A percentile compares a stretch with the other conserved stretches of the same genome.
Conservation (phyloP, 1,140 invertebrate species). For the Idris sp. region DNA sequence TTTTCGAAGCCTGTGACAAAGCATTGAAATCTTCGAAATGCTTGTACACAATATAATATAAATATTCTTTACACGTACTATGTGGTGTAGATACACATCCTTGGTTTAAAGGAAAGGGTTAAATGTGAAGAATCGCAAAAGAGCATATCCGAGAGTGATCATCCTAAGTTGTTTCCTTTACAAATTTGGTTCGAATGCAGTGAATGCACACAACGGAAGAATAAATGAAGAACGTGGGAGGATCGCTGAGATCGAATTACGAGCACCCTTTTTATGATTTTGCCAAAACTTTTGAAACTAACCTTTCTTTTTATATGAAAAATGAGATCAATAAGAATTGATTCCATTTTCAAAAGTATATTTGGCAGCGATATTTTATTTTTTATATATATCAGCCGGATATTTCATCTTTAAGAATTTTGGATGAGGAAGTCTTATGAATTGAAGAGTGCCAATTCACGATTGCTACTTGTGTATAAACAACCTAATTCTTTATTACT, state of each 20-base stretch:
- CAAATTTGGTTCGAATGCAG: conserved; percentile 24
- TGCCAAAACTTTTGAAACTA: too few relatives aligned
- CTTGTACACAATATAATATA: conserved; percentile 35
- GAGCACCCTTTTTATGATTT: conserved; percentile 53
- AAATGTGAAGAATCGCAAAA: conserved; percentile 52
- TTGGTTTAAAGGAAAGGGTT: conserved; percentile 43
- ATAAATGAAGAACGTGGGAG: conserved; percentile 47
- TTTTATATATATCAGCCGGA: conserved; percentile 30
- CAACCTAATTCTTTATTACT: too few relatives aligned
- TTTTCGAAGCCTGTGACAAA: conserved; percentile 37
- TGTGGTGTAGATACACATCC: conserved; percentile 26
- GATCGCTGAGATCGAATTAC: conserved; percentile 54
- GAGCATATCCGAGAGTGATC: conserved; percentile 48
- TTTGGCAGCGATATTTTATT: conserved; percentile 26
- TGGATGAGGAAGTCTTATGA: too few relatives aligned
- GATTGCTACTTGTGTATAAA: too few relatives aligned
- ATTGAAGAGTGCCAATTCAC: too few relatives aligned
- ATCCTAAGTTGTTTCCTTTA: conserved; percentile 48
- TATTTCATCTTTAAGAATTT: too few relatives aligned
- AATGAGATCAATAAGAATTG: conserved; percentile 41
- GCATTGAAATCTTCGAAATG: conserved; percentile 35
- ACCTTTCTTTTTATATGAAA: conserved; percentile 34
- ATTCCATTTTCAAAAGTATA: conserved; percentile 17
- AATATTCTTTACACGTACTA: conserved; percentile 29
- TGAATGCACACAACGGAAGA: conserved; percentile 24